Base-by-base conservation (phyloP, 2,888 invertebrate species). In the Molanna angustata region DNA sequence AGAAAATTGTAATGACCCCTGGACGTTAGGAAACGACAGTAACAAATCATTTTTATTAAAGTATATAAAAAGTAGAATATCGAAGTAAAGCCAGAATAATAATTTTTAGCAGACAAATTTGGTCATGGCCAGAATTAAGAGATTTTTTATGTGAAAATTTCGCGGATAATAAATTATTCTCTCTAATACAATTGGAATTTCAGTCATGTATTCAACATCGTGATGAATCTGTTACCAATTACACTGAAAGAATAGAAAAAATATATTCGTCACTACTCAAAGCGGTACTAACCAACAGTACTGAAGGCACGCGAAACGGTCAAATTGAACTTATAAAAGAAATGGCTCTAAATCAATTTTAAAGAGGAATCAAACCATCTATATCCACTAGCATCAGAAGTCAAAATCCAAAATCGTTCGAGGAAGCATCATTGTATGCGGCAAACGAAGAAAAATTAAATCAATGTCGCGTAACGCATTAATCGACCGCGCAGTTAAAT, bases 381-480 rank as follows among this genome's bases (percentile, higher is more conserved):
- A n/a, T 21, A 3, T 21, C 14, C 14, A n/a, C 14, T 13, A 13
- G 20, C 7, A 22, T 44, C 11, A 13, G 44, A 2, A 32, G 44
- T 32, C 16, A 27, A 40, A 41, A 49, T 17, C 49, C 49, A 3
- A 49, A 41, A 31, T 17, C 16, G 2, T 40, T 49, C n/a, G 32
- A 39, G 41, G 49, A 49, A 40, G 49, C 49, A 2, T 14, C 49
- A 2, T 13, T 41, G 7, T n/a, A 14, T 14, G 49, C 49, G 9
- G 3, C 41, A 22, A 27, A 49, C 11, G 49, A 49, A 49, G 49
- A 49, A 49, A 49, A 49, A 17, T 3, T 49, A n/a, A n/a, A 18
- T 16, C 22, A 21, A 16, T 40, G 27, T 17, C 22, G 17, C 4
- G 32, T 31, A 45, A 13, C 32, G 7, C 17, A 45, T 31, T 14